Evolutionary conservation across 1,140 invertebrate genomes (phyloP).

Genomic region (Papilio glaucus): DNA sequence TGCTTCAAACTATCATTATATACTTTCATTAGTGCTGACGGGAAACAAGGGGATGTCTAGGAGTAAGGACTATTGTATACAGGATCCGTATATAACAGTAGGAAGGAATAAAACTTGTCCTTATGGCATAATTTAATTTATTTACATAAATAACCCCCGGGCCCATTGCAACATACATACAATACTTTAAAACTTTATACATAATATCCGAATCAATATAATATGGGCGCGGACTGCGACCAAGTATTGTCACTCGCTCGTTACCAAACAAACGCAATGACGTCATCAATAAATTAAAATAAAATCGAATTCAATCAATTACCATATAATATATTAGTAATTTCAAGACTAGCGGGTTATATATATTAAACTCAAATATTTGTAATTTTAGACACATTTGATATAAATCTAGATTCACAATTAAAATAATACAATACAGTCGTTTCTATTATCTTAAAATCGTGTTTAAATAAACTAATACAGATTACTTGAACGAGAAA

Average conservation of each 20-base stretch:
- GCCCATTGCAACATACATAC: neutral
- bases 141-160: conserved; percentile 2
- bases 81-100: too few relatives aligned
- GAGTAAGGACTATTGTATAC: too few relatives aligned
- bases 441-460: neutral
- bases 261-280: too few relatives aligned
- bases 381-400: neutral
- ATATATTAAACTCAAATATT: too few relatives aligned
- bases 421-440: neutral
- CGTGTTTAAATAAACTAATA: neutral
- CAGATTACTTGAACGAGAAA: neutral
- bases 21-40: too few relatives aligned
- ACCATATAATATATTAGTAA: too few relatives aligned
- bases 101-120: neutral
- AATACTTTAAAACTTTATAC: neutral
- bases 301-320: too few relatives aligned
- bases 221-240: too few relatives aligned
- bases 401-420: neutral
- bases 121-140: conserved; percentile 8
- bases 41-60: too few relatives aligned
- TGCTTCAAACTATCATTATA: too few relatives aligned
- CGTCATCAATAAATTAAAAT: neutral
- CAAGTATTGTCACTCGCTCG: too few relatives aligned
- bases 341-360: neutral
- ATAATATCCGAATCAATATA: neutral